Conservation (phyloP, 2,888 invertebrate species). For the Dysmachus trigonus region DNA sequence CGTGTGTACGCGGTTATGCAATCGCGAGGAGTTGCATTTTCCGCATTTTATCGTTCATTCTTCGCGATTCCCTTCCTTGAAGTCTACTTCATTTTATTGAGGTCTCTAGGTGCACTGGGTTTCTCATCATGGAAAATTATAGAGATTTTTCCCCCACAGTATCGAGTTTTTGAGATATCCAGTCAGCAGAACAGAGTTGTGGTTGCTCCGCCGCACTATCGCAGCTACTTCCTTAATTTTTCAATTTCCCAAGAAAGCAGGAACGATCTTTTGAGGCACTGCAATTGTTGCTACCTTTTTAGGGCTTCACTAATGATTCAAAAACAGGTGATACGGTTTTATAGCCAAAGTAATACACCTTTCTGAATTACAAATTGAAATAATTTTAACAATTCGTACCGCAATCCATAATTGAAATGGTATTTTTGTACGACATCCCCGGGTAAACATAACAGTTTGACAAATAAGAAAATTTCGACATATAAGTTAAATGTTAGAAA, state of each 20-base stretch:
- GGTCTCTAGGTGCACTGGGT: conserved; percentile 24
- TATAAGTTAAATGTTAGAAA: too few relatives aligned
- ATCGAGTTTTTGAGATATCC: conserved; percentile 3
- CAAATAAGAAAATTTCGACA: too few relatives aligned
- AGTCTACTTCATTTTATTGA: conserved; percentile 19
- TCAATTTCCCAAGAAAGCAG: conserved; percentile 1
- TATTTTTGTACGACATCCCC: too few relatives aligned
- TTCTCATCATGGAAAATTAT: conserved; percentile 6
- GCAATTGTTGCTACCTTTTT: neutral
- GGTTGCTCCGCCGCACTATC: neutral
- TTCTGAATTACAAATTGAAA: too few relatives aligned
- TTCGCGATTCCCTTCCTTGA: conserved; percentile 23
- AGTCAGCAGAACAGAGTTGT: neutral
- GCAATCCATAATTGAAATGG: too few relatives aligned
- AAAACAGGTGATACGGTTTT: neutral
- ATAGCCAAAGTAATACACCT: neutral
- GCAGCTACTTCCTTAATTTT: conserved; percentile 18
- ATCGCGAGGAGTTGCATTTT: conserved; percentile 24
- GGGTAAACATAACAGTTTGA: too few relatives aligned
- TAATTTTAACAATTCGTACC: neutral
- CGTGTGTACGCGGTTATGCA: conserved; percentile 34
- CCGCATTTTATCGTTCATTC: conserved; percentile 29
- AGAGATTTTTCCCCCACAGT: conserved; percentile 23
- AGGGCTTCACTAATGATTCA: neutral
- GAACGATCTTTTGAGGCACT: neutral